Evolutionary conservation across 2,113 vertebrate genomes (phyloP), one percentile per base, ranked within the genome.

Genomic region (Orcinus orca): DNA sequence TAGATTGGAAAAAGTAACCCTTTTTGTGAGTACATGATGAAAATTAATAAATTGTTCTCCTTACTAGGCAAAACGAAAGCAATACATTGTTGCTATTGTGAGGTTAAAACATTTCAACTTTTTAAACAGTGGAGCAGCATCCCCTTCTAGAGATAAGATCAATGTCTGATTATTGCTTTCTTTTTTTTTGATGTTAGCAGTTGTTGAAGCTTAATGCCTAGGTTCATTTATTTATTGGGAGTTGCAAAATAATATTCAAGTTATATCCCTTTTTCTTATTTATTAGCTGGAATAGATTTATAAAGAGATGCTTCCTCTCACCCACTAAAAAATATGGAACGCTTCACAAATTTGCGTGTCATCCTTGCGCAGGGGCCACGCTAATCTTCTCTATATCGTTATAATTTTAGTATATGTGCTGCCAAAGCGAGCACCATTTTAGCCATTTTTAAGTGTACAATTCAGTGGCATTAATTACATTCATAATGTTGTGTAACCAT

Each of bases 61-160:
- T 86, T 93, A 71, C 14, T 85, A 89, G n/a, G 31, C 14, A 47
- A 96, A 93, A 70, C 88, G 60, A 74, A 93, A 80, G 67, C 41
- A 10, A 82, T 10, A 21, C 9, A 23, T 50, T 91, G 53, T 29
- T 70, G 50, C 18, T 33, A 60, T 29, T 29, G 0, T 36, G 55
- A 83, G 11, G 26, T 76, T 88, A 86, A 95, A 96, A n/a, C 26
- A 63, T 31, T 31, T 92, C 33, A 55, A 25, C 38, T 63, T 63
- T 85, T 70, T 62, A 68, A 63, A 81, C 33, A 55, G 38, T 20
- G 29, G 18, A 88, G 60, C 33, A 47, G 33, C 7, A n/a, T 2
- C 17, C 13, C 36, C 84, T 89, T 60, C 26, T 82, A 63, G 50
- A 23, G 44, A 29, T 26, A 25, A 21, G 53, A 65, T 29, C 38